Percentiles rank a stretch among this genome's conserved stretches.
phyloP scores from a whole-genome alignment of 2,888 invertebrate species.

The Cheilosia vulpina region DNA sequence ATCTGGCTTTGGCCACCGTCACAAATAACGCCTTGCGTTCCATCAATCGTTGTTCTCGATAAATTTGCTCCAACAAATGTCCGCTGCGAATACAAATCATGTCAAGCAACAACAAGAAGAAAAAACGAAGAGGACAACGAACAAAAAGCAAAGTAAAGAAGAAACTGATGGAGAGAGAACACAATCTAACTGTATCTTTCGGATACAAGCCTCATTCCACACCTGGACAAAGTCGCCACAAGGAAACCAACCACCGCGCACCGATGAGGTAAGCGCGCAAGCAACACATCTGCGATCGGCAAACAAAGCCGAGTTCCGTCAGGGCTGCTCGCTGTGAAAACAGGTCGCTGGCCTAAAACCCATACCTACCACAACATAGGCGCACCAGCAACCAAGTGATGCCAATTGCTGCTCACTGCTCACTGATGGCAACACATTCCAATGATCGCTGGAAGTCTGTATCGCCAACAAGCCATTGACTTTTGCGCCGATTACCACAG shows the following conservation, averaged over 20 bases:
- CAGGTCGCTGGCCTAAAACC: slow-evolving; percentile 65
- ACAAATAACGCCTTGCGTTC: slow-evolving; percentile 53
- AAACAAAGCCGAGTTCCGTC: slow-evolving; percentile 74
- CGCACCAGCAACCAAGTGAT: background rate
- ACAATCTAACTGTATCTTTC: slow-evolving; percentile 66
- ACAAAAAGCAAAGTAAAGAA: background rate
- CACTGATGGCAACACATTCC: slow-evolving; percentile 37
- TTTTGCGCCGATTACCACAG: slow-evolving; percentile 49
- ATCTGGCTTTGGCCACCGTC: slow-evolving; percentile 3
- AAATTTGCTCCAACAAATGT: slow-evolving; percentile 64
- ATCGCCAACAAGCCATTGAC: slow-evolving; percentile 65
- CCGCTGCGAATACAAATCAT: slow-evolving; percentile 50
- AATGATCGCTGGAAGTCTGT: slow-evolving; percentile 52
- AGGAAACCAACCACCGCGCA: slow-evolving; percentile 32
- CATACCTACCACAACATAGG: slow-evolving; percentile 71
- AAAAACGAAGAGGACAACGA: slow-evolving; percentile 5
- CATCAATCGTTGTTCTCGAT: slow-evolving; percentile 49
- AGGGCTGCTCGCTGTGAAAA: slow-evolving; percentile 60
- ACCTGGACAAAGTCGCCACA: slow-evolving; percentile 58
- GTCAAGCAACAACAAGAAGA: background rate
- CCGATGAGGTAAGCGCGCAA: slow-evolving; percentile 58
- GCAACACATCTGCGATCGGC: slow-evolving; percentile 54
- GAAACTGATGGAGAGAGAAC: slow-evolving; percentile 4
- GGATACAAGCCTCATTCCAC: slow-evolving; percentile 56
- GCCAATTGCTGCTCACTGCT: background rate